Conservation (phyloP, 1,140 invertebrate species). For the Tenebrio molitor region DNA sequence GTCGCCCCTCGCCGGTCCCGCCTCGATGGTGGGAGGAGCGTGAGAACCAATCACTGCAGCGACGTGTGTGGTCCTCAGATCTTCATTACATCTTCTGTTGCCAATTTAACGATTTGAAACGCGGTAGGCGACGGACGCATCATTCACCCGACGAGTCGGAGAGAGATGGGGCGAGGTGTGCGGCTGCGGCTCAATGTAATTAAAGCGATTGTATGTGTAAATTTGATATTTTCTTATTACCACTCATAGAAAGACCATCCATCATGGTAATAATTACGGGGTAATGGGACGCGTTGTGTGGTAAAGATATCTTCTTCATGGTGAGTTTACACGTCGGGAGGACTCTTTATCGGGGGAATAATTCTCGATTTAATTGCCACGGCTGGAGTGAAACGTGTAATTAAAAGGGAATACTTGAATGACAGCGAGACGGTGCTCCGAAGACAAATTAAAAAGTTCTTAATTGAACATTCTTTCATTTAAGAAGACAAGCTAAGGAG, state of each 20-base stretch:
- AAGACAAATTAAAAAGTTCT: conserved; percentile 47
- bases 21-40: conserved; percentile 48
- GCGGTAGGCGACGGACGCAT: conserved; percentile 37
- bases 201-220: conserved; percentile 52
- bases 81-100: conserved; percentile 64
- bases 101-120: conserved; percentile 64
- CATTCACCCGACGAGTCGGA: background rate
- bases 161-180: conserved; percentile 4
- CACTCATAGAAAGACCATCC: conserved; percentile 31
- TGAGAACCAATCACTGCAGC: conserved; percentile 62
- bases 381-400: conserved; percentile 38
- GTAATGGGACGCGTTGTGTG: conserved; percentile 37
- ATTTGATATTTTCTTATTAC: conserved; percentile 54
- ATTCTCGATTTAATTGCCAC: conserved; percentile 26
- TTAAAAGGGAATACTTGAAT: conserved; percentile 38
- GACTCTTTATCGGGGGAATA: conserved; percentile 2
- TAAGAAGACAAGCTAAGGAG: conserved; percentile 33
- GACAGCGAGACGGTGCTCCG: conserved; percentile 12
- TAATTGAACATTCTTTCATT: conserved; percentile 45
- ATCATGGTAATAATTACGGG: conserved; percentile 26
- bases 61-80: conserved; percentile 65
- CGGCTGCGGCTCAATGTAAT: conserved; percentile 49
- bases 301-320: conserved; percentile 35
- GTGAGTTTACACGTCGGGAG: conserved; percentile 4
- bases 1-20: conserved; percentile 11